Evolutionary conservation across 1,140 invertebrate genomes (phyloP).

Genomic region (Papilio xuthus): DNA sequence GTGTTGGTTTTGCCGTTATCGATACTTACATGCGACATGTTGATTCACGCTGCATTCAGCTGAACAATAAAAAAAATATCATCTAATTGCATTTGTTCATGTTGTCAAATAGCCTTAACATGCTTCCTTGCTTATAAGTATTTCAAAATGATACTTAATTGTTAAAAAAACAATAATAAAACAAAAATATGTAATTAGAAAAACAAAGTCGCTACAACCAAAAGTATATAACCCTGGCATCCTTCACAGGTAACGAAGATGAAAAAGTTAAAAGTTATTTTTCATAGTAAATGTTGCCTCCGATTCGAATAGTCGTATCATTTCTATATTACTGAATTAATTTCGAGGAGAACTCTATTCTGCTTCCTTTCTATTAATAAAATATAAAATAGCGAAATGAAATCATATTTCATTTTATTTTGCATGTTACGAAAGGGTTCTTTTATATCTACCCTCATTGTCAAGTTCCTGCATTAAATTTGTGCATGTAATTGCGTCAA

Average conservation of each 20-base stretch:
- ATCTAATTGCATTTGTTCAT: background rate
- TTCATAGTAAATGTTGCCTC: slow-evolving; percentile 63
- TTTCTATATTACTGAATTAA: slow-evolving; percentile 57
- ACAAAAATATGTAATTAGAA: background rate
- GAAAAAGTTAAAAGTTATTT: slow-evolving; percentile 49
- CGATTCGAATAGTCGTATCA: slow-evolving; percentile 59
- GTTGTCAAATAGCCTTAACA: slow-evolving; percentile 17
- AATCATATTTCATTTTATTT: slow-evolving; percentile 37
- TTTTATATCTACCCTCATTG: slow-evolving; percentile 28
- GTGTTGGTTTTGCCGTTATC: slow-evolving; percentile 59
- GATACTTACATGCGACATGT: slow-evolving; percentile 64
- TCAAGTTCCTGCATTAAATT: slow-evolving; percentile 32
- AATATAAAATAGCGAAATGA: slow-evolving; percentile 30
- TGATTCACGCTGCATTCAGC: slow-evolving; percentile 16
- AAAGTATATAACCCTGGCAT: slow-evolving; percentile 42
- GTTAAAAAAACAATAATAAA: background rate
- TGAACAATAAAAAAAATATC: background rate
- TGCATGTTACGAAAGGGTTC: slow-evolving; percentile 34
- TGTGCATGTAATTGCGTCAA: slow-evolving; percentile 35
- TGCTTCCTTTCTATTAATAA: slow-evolving; percentile 22
- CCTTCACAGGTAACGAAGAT: slow-evolving; percentile 49
- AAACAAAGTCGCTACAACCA: slow-evolving; percentile 46
- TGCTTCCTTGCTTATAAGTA: background rate
- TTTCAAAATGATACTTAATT: background rate
- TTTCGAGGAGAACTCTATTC: slow-evolving; percentile 21